Base-by-base conservation (phyloP, 2,888 invertebrate genomes). In the Zootermopsis nevadensis region DNA sequence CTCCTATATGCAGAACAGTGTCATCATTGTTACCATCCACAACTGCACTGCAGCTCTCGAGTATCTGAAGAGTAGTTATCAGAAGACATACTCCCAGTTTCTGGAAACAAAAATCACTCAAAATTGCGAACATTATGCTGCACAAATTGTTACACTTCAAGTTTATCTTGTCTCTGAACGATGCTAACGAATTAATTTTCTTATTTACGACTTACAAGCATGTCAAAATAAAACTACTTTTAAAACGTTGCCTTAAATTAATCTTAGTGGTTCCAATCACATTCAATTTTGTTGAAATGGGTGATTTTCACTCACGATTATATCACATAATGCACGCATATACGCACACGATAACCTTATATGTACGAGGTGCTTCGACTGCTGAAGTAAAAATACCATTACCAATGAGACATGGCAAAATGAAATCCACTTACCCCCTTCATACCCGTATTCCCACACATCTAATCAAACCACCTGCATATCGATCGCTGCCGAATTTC, bases 1-100 rank as follows among this genome's bases (percentile, higher is more conserved):
- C 99, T 82, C 99, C 99, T 89, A 99, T 97, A 90, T 98, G 97
- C 87, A 98, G 91, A 88, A 96, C 95, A 90, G 95, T 94, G 86
- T 93, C 92, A 77, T 92, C 91, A 42, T 85, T 82, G 33, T 81
- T 81, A 38, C 80, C 85, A 76, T 79, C 66, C 66, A 66, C 79
- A 79, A 79, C 79, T 79, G 79, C 79, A 79, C 66, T 79, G 79
- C 60, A 79, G n/a, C 38, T 66, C 79, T 60, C 79, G 79, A 79
- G 79, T 60, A 66, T 66, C 79, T 35, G 66, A 79, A 79, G 79
- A 31, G 55, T 55, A n/a, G 66, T 79, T 79, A 66, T 38, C 19
- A 66, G n/a, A n/a, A 79, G 66, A 24, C 79, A 79, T 79, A 79
- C 7, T 60, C 55, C 38, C 35, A 79, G 6, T 60, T 38, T 38